A percentile compares a stretch with the other conserved stretches of the same genome.
Evolutionary conservation across 1,140 invertebrate species (phyloP).

Genomic region (Ridgeia piscesae): DNA sequence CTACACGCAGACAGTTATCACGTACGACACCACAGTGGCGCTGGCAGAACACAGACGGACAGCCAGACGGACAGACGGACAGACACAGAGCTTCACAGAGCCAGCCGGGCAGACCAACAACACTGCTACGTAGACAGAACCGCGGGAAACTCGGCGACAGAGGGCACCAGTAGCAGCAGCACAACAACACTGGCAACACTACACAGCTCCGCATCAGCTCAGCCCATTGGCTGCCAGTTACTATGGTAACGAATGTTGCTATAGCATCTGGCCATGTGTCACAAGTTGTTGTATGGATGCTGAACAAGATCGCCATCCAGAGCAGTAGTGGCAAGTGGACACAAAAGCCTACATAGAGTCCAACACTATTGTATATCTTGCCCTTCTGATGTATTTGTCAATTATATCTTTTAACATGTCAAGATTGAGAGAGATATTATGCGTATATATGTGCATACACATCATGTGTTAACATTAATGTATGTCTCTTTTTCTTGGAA

Average conservation of each 20-base stretch:
- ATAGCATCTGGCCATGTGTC: not conserved
- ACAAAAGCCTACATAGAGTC: too few species aligned
- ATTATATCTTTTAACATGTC: not conserved
- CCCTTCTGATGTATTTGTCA: not conserved
- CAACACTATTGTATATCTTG: too few species aligned
- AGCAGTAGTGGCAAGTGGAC: too few species aligned
- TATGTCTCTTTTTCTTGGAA: not conserved
- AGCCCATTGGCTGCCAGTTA: not conserved
- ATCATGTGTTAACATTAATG: not conserved
- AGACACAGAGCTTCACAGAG: not conserved
- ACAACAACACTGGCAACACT: not conserved
- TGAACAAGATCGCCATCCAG: too few species aligned
- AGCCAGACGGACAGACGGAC: not conserved
- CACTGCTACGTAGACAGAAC: not conserved
- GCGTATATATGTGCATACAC: not conserved
- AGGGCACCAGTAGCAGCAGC: not conserved
- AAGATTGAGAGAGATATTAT: not conserved
- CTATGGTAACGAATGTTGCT: not conserved
- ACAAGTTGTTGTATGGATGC: not conserved
- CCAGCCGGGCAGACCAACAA: not conserved
- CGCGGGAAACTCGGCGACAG: not conserved
- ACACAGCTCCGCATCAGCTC: not conserved
- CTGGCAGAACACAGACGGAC: not conserved
- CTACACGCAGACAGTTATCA: not conserved
- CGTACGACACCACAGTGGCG: not conserved